phyloP scores from a whole-genome alignment of 2,888 invertebrate genomes.

The Nomada lathburiana region DNA sequence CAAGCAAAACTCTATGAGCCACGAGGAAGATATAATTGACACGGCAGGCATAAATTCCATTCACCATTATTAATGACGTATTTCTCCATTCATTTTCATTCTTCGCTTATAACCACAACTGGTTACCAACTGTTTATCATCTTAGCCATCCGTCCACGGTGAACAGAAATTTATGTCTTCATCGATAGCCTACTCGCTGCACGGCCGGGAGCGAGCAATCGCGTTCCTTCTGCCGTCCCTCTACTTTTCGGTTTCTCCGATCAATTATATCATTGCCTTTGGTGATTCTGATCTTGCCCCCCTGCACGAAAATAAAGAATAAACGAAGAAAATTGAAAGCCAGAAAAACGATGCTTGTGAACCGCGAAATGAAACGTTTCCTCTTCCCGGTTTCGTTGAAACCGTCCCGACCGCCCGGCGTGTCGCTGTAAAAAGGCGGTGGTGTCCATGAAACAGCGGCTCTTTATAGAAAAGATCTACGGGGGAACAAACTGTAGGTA shows the following conservation, averaged over 20 bases:
- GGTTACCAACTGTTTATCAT: constrained; percentile 66
- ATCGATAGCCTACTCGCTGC: constrained; percentile 49
- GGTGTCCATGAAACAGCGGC: constrained; percentile 25
- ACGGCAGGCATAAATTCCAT: constrained; percentile 61
- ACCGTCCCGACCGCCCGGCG: neutral
- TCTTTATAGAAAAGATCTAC: constrained; percentile 61
- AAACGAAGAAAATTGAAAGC: too few species aligned
- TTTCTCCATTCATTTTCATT: constrained; percentile 65
- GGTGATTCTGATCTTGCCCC: neutral
- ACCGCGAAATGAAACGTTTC: neutral
- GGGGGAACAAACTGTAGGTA: constrained; percentile 29
- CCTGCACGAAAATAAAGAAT: too few species aligned
- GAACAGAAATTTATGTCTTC: constrained; percentile 60
- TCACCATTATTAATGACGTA: constrained; percentile 63
- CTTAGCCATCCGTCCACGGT: constrained; percentile 59
- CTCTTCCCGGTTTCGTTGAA: neutral
- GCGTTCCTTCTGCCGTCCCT: constrained; percentile 5
- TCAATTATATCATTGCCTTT: constrained; percentile 41
- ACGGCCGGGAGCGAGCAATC: constrained; percentile 41
- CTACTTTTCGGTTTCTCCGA: constrained; percentile 32
- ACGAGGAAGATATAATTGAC: constrained; percentile 64
- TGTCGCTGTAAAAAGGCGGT: constrained; percentile 32
- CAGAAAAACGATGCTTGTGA: neutral
- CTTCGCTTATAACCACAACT: constrained; percentile 59
- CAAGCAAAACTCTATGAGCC: constrained; percentile 58